Evolutionary conservation across 2,113 vertebrate genomes (phyloP), one percentile per base, ranked within the genome.

Genomic region (Rhinolophus ferrumequinum): DNA sequence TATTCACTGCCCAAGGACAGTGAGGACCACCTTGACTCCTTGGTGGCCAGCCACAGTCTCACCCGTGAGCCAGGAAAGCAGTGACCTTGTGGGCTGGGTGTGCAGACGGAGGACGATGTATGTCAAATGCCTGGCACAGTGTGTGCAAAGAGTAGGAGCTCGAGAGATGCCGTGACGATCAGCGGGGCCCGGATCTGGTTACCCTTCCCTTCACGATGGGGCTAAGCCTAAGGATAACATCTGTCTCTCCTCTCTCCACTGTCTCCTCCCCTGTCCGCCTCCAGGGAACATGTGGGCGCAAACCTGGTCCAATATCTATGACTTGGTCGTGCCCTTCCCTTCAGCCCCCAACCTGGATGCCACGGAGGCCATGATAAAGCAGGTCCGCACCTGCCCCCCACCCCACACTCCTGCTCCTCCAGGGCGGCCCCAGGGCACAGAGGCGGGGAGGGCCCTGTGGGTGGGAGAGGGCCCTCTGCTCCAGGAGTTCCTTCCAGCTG

Each of bases 251-350:
- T 96, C 26, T 62, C 22, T 94, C 38, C 66, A 5, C 75, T 69
- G 2, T 33, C 85, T 66, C 73, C 79, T 22, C 69, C 35, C 0
- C 3, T 2, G 3, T 0, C 72, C 7, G 1, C 69, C 83, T 98
- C 93, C 96, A 99, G 99, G 99, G 50, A 99, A 99, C 98, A 99
- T 99, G 99, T 99, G 99, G 99, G 99, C 99, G 1, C 99, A 99
- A 97, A 99, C 99, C 0, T 99, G 99, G 99, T 99, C 99, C 86
- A 99, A 99, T 77, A 99, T 99, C 96, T 99, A 99, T 92, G 98
- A 99, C 52, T 96, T 99, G 95, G 99, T 98, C 79, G 97, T 98
- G 0, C 99, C 99, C 2, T 99, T 98, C 94, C 99, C 99, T 1
- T 30, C 98, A 44, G 99, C 99, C 75, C 98, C 98, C 69, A 99